These are phyloP conservation scores for Mylabris phalerata DNA, from an alignment of 1,140 invertebrate species.

Conservation along the genomic window DNA sequence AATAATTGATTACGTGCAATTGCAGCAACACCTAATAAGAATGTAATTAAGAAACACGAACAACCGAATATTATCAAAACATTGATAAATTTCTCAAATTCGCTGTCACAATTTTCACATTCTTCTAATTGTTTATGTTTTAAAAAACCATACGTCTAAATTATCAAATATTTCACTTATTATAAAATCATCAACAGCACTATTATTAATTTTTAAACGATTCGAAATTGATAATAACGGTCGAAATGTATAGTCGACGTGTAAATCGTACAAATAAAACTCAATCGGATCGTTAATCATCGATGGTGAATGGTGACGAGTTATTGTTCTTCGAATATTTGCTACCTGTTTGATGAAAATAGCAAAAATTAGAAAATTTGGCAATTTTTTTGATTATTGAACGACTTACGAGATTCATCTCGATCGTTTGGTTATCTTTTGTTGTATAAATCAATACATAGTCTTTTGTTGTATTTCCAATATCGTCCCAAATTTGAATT, in stretches of 20 bases:
- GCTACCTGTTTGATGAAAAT: too few species aligned
- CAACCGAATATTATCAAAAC: constrained; percentile 32
- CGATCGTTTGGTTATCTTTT: constrained; percentile 21
- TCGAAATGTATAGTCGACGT: constrained; percentile 25
- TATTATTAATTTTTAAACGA: too few species aligned
- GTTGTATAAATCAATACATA: constrained; percentile 26
- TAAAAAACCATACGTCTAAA: constrained; percentile 36
- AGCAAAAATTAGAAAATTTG: too few species aligned
- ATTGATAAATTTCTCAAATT: constrained; percentile 26
- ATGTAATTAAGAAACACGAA: constrained; percentile 33
- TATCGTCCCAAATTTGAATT: too few species aligned
- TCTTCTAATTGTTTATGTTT: constrained; percentile 37
- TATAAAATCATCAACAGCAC: too few species aligned
- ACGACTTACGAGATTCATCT: constrained; percentile 8
- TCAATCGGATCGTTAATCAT: background rate
- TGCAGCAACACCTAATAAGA: constrained; percentile 30
- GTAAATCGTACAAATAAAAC: constrained; percentile 28
- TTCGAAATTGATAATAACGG: too few species aligned
- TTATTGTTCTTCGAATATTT: too few species aligned
- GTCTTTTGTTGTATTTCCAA: constrained; percentile 12
- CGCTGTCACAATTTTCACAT: constrained; percentile 34
- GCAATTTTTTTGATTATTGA: background rate
- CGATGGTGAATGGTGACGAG: too few species aligned
- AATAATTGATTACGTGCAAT: constrained; percentile 51
- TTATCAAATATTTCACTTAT: constrained; percentile 14